These are phyloP conservation scores for Torymus tubicola DNA, from an alignment of 2,888 invertebrate species.

Conservation along the genomic window DNA sequence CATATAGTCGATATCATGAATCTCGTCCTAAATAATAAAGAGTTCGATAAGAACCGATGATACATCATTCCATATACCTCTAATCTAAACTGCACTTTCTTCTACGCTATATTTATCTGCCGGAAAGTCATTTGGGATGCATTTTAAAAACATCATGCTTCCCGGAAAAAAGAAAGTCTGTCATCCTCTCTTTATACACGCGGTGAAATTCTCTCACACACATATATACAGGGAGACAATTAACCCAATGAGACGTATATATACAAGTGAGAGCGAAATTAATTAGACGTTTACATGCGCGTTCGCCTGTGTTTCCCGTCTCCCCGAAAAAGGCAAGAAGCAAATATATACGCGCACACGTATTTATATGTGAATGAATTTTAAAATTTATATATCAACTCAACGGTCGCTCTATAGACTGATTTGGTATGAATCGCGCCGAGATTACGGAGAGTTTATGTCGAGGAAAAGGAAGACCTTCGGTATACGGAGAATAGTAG, in stretches of 20 bases:
- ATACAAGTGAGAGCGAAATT: neutral
- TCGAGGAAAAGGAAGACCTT: neutral
- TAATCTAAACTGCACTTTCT: no score
- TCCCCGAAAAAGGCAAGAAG: conserved; percentile 22
- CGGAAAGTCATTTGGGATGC: no score
- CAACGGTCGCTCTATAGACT: conserved; percentile 1
- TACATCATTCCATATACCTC: no score
- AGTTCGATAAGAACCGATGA: no score
- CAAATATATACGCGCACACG: no score
- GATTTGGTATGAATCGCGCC: conserved; percentile 12
- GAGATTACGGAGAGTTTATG: neutral
- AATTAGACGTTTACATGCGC: neutral
- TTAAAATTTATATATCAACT: neutral
- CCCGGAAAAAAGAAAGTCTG: no score
- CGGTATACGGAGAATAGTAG: neutral
- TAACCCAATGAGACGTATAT: neutral
- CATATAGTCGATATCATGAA: no score
- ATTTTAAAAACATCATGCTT: no score
- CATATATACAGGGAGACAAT: conserved; percentile 5
- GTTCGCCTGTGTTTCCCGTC: neutral
- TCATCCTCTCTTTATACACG: no score
- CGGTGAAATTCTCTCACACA: no score
- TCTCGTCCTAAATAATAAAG: no score
- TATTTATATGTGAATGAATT: neutral
- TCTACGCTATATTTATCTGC: no score